Evolutionary conservation across 2,797 vertebrate genomes (phyloP).

Genomic region (Sylvilagus floridanus): DNA sequence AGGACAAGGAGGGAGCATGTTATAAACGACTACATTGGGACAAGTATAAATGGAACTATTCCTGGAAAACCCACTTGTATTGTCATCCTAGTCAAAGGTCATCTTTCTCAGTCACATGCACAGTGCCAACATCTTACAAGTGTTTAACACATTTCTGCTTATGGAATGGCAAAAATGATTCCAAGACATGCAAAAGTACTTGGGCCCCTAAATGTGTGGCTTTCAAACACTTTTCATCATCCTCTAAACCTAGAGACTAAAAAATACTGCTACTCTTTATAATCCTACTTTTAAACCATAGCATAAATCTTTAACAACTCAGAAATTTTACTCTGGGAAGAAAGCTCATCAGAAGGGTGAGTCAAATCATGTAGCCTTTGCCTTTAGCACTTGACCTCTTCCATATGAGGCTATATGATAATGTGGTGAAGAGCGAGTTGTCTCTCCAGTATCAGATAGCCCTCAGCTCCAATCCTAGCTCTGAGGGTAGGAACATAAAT

Average conservation of each 20-base stretch:
- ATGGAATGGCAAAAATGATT: background rate
- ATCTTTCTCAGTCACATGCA: background rate
- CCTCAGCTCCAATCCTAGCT: background rate
- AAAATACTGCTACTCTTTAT: background rate
- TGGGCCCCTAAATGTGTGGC: background rate
- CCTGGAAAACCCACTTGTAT: background rate
- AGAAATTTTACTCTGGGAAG: conserved; percentile 15
- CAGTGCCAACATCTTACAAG: background rate
- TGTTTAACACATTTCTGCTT: background rate
- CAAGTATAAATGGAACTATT: background rate
- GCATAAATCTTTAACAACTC: background rate
- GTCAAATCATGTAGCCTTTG: background rate
- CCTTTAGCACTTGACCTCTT: background rate
- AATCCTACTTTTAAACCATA: background rate
- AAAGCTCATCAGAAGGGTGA: background rate
- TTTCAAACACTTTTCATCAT: background rate
- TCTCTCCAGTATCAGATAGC: background rate
- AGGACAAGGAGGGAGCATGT: no score
- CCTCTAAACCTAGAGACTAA: background rate
- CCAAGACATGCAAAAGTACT: background rate
- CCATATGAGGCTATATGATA: background rate
- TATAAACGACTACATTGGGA: background rate
- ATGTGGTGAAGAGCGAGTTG: background rate
- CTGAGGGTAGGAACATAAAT: background rate
- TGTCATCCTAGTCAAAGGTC: background rate